Conservation (phyloP, 2,797 vertebrate species). For the Lacerta bilineata region DNA sequence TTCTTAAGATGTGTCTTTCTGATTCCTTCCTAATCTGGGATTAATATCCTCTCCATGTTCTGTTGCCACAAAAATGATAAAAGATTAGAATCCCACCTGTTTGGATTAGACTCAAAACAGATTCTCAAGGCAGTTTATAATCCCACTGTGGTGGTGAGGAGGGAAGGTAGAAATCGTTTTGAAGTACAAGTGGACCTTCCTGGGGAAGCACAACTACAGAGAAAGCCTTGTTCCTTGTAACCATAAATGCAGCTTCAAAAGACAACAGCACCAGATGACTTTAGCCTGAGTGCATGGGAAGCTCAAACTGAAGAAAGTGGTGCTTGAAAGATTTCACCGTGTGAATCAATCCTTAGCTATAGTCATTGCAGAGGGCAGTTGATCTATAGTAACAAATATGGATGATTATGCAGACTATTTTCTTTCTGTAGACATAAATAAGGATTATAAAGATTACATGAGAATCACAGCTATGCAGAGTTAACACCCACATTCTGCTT, state of each 20-base stretch:
- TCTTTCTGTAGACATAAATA: neutral
- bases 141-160: neutral
- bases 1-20: neutral
- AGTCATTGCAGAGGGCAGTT: neutral
- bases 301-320: neutral
- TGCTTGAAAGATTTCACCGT: neutral
- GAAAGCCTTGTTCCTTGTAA: neutral
- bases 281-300: neutral
- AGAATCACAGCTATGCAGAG: neutral
- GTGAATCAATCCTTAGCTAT: neutral
- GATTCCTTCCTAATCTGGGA: neutral
- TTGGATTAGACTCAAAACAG: neutral
- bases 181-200: neutral
- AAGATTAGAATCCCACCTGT: neutral
- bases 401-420: neutral
- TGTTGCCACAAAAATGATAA: conserved; percentile 1
- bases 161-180: neutral
- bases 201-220: too few species aligned
- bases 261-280: neutral
- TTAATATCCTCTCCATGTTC: neutral
- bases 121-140: neutral
- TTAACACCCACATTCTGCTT: neutral
- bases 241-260: neutral
- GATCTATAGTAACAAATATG: neutral
- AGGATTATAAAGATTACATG: neutral